Percentiles rank a stretch among this genome's conserved stretches.
Conservation (phyloP, 2,113 vertebrate species). For the Buteo buteo region DNA sequence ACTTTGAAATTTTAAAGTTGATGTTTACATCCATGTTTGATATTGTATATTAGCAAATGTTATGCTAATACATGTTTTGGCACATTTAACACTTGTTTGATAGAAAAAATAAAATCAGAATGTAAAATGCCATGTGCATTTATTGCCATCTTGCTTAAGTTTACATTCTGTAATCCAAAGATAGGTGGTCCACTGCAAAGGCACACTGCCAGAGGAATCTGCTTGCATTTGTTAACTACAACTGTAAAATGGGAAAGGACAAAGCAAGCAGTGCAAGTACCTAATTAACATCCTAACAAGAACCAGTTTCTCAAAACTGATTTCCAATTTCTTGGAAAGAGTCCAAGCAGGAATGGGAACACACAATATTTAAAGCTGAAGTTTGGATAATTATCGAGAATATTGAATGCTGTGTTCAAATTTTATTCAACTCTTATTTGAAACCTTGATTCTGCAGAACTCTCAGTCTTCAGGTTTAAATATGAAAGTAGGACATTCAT, state of each 20-base stretch:
- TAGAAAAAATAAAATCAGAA: slow-evolving; percentile 48
- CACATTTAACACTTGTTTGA: slow-evolving; percentile 14
- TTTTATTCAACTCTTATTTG: background rate
- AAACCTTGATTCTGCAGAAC: background rate
- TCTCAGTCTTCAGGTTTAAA: background rate
- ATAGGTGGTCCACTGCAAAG: background rate
- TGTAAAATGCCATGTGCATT: background rate
- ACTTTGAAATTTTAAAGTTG: slow-evolving; percentile 1
- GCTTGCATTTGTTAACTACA: background rate
- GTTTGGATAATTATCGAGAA: background rate
- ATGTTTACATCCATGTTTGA: slow-evolving; percentile 54
- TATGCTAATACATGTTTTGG: background rate
- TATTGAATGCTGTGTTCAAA: background rate
- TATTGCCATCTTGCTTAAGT: background rate
- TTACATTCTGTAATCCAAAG: background rate
- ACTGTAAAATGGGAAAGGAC: background rate
- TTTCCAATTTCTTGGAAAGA: background rate
- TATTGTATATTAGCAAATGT: slow-evolving; percentile 19
- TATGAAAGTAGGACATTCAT: background rate
- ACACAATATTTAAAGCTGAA: background rate
- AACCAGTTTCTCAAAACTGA: background rate
- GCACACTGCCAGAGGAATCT: background rate
- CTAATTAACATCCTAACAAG: background rate
- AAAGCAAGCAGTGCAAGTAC: background rate
- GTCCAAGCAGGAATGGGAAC: background rate